phyloP scores from a whole-genome alignment of 2,888 invertebrate genomes.

The Balanococcus diminutus region DNA sequence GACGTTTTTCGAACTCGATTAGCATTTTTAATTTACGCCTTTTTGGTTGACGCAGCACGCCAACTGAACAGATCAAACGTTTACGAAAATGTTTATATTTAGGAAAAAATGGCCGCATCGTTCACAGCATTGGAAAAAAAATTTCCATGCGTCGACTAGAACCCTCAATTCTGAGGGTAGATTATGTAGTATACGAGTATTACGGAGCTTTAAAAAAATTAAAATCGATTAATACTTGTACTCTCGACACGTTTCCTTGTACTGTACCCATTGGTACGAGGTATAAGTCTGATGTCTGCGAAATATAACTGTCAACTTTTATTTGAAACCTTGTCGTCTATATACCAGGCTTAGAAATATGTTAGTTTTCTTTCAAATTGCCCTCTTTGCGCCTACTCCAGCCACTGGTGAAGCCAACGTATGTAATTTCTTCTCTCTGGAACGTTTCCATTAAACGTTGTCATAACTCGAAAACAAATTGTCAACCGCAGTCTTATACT shows the following conservation, averaged over 20 bases:
- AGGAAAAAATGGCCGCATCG: neutral
- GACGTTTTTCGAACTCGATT: neutral
- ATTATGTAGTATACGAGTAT: no score
- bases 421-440: constrained; percentile 14
- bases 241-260: neutral
- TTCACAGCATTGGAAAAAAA: neutral
- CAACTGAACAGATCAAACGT: neutral
- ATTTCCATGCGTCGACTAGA: neutral
- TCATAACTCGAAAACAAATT: constrained; percentile 40
- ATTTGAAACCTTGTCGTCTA: constrained; percentile 16
- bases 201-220: neutral
- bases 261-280: neutral
- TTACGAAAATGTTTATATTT: constrained; percentile 20
- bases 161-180: neutral
- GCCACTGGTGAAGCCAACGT: neutral
- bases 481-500: constrained; percentile 21
- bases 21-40: constrained; percentile 20
- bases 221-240: neutral
- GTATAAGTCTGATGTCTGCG: neutral
- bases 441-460: constrained; percentile 39
- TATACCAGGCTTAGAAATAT: neutral
- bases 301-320: constrained; percentile 38
- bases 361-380: constrained; percentile 13
- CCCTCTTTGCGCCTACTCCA: neutral
- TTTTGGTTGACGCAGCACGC: neutral